A percentile compares a stretch with the other conserved stretches of the same genome.
phyloP scores from a whole-genome alignment of 2,888 invertebrate genomes.

The Spisula solida region DNA sequence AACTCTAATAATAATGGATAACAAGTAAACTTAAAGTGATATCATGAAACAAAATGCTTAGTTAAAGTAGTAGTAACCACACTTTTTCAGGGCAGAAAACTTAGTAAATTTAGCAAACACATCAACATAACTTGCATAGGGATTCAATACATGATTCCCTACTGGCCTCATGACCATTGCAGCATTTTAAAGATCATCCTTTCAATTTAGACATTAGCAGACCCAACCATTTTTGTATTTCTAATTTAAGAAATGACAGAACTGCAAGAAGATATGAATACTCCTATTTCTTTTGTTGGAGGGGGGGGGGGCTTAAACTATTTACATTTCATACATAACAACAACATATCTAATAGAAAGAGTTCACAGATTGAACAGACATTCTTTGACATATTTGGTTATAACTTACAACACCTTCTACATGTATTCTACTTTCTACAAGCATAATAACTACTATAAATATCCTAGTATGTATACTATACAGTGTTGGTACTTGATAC shows the following conservation, averaged over 20 bases:
- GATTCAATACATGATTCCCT: too few relatives aligned
- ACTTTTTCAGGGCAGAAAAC: not conserved
- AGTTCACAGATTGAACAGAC: not conserved
- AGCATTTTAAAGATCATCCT: too few relatives aligned
- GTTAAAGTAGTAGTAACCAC: not conserved
- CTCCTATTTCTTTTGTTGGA: too few relatives aligned
- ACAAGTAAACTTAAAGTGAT: not conserved
- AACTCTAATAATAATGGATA: not conserved
- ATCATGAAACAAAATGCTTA: not conserved
- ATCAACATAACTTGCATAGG: not conserved
- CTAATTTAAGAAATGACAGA: too few relatives aligned
- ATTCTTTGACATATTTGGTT: not conserved
- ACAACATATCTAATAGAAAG: not conserved
- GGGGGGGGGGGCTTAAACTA: not conserved
- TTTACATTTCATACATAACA: not conserved
- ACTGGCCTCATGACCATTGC: too few relatives aligned
- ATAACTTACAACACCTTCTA: not conserved
- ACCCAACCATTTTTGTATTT: too few relatives aligned
- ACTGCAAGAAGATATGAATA: too few relatives aligned
- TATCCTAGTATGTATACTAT: slow-evolving; percentile 23
- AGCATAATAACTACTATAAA: slow-evolving; percentile 21
- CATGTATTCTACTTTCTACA: not conserved
- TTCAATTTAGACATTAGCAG: too few relatives aligned
- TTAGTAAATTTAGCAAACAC: not conserved
- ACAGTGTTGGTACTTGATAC: not conserved